phyloP scores from a whole-genome alignment of 2,888 invertebrate species.

The Polymixis lichenea region DNA sequence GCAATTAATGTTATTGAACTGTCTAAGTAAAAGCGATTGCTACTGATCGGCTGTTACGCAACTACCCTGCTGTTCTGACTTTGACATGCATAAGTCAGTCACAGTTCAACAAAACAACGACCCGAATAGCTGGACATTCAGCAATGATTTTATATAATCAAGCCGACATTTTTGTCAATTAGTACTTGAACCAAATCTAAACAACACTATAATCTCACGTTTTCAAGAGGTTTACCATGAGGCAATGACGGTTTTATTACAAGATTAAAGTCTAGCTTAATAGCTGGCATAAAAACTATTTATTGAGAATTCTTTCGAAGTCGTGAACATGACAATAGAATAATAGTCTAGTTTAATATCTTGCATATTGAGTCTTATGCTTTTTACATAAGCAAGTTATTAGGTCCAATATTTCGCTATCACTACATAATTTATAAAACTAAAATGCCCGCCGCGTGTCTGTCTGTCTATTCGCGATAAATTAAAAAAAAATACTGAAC shows the following conservation, averaged over 20 bases:
- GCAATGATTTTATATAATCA: background rate
- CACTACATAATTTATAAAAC: too few species aligned
- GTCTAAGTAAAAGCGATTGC: too few species aligned
- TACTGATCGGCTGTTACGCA: too few species aligned
- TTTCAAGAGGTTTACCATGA: background rate
- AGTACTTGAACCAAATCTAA: conserved; percentile 6
- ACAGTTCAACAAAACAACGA: background rate
- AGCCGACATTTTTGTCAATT: conserved; percentile 2
- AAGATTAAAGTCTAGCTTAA: background rate
- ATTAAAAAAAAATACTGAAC: too few species aligned
- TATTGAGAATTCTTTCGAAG: background rate
- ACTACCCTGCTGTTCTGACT: background rate
- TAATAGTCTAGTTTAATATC: too few species aligned
- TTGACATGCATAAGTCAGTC: background rate
- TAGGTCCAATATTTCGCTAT: too few species aligned
- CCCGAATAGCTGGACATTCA: background rate
- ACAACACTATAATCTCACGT: background rate
- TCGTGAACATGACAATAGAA: too few species aligned
- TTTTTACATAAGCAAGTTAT: too few species aligned
- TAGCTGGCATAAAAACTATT: background rate
- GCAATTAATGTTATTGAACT: too few species aligned
- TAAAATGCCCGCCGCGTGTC: too few species aligned
- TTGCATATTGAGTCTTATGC: background rate
- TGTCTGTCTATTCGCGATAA: too few species aligned
- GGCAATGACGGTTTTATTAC: background rate